Base-by-base conservation (phyloP, 2,113 vertebrate species). In the Dendrocopos noguchii region DNA sequence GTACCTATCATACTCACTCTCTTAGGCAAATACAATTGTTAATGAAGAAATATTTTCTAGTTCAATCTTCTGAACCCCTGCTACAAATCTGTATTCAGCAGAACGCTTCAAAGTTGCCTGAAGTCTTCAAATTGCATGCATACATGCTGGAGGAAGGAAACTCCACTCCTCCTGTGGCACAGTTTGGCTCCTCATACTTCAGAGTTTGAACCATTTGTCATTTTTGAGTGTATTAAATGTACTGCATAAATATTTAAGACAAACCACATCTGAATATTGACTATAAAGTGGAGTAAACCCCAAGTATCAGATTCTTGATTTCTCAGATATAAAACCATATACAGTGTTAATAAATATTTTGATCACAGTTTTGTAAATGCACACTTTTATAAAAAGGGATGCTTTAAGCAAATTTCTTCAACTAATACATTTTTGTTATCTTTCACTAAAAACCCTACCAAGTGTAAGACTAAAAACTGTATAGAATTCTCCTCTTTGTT, bases 11-110 rank as follows among this genome's bases (percentile, higher is more conserved):
- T 78, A 78, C 17, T 12, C 81, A 47, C 55, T 79, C 75, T 47
- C 50, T 80, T 16, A 57, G 17, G 50, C 44, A 80, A 87, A 85
- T 17, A 63, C 11, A 73, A 88, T 9, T 70, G 29, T 15, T 70
- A 93, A 79, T 44, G 31, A 87, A 77, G 42, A 80, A 76, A 50
- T 70, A 76, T 34, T 76, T 90, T 94, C 85, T 57, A 81, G 47
- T 53, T 89, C 33, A 15, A 36, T 56, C 57, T 68, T 34, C 66
- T 87, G 72, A 85, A 68, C 12, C 20, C 10, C 14, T 76, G 67
- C 76, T 53, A 82, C 64, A 64, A 90, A 85, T 53, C 44, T 70
- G 28, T n/a, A 89, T 74, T 70, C 44, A 56, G 46, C 33, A 73
- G 31, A 83, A 31, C 13, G 57, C 42, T 84, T 85, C n/a, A 72